A percentile compares a stretch with the other conserved stretches of the same genome.
Conservation (phyloP, 2,888 invertebrate species). For the Drosophila dives region DNA sequence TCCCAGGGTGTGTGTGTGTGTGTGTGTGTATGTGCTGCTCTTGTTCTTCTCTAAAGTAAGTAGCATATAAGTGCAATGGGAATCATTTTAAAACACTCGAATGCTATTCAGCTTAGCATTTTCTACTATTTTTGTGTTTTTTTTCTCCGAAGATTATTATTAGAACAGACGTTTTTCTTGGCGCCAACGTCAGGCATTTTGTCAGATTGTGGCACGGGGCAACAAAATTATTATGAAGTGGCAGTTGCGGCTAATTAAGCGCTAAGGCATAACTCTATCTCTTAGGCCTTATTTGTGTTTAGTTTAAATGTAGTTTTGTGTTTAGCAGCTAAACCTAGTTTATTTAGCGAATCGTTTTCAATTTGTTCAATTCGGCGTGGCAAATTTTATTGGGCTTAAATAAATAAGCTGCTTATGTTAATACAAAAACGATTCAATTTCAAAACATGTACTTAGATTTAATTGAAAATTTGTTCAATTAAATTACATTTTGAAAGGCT, state of each 20-base stretch:
- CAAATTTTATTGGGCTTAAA: not conserved
- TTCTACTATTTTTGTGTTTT: not conserved
- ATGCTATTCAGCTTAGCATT: slow-evolving; percentile 47
- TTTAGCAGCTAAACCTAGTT: not conserved
- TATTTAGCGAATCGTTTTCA: not conserved
- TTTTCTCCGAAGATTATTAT: slow-evolving; percentile 57
- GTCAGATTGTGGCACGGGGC: slow-evolving; percentile 26
- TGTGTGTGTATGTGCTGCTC: slow-evolving; percentile 18
- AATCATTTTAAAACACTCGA: slow-evolving; percentile 75
- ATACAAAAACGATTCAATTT: not conserved
- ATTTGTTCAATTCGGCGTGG: not conserved
- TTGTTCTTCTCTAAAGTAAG: slow-evolving; percentile 55
- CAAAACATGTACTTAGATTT: not conserved
- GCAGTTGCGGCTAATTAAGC: slow-evolving; percentile 28
- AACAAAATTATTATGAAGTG: slow-evolving; percentile 35
- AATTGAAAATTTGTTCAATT: not conserved
- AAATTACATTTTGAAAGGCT: not conserved
- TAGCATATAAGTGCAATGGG: slow-evolving; percentile 67
- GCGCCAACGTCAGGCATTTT: slow-evolving; percentile 51
- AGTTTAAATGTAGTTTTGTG: not conserved
- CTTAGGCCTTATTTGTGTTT: not conserved
- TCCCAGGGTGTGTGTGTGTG: slow-evolving; percentile 21
- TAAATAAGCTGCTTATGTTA: slow-evolving; percentile 1
- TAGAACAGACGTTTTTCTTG: slow-evolving; percentile 62
- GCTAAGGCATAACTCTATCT: not conserved